These are phyloP conservation scores for Eueides isabella DNA, from an alignment of 1,140 invertebrate genomes.

Conservation along the genomic window DNA sequence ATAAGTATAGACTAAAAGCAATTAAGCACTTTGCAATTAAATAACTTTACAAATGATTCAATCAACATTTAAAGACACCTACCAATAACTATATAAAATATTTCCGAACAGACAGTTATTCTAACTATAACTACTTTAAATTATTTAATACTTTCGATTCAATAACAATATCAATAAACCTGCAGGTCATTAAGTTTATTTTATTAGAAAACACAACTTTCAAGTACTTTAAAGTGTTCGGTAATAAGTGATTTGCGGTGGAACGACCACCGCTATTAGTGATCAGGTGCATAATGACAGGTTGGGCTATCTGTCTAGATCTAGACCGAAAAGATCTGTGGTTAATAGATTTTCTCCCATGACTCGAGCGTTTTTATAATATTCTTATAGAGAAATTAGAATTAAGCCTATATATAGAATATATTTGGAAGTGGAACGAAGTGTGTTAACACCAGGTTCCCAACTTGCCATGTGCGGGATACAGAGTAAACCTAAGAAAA, in stretches of 20 bases:
- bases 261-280: neutral
- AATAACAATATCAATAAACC: neutral
- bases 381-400: neutral
- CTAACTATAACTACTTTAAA: neutral
- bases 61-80: no score
- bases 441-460: no score
- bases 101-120: neutral
- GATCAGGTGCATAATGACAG: neutral
- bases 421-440: no score
- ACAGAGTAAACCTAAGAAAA: no score
- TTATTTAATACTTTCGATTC: neutral
- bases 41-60: no score
- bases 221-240: neutral
- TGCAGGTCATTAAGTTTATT: neutral
- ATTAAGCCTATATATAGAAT: no score
- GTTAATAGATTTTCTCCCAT: neutral
- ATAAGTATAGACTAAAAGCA: no score
- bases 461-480: no score
- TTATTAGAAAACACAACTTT: neutral
- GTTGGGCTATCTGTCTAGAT: neutral
- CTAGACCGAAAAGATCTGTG: neutral
- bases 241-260: neutral
- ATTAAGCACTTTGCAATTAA: no score
- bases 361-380: neutral
- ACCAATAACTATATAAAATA: neutral